A percentile compares a stretch with the other conserved stretches of the same genome.
phyloP scores from a whole-genome alignment of 2,113 vertebrate species.

The Pteropus alecto region DNA sequence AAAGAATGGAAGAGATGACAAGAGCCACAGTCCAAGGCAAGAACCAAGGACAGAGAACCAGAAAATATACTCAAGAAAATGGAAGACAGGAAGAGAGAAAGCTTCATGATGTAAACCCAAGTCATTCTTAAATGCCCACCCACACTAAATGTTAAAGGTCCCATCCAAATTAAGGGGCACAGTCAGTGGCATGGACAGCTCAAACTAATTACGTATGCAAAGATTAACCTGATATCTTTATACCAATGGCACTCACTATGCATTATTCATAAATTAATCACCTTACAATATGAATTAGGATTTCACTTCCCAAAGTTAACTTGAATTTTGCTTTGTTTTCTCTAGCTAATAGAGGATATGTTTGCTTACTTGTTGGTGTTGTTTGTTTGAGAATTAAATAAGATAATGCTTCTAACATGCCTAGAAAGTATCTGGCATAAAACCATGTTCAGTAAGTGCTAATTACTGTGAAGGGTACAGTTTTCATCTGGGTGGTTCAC shows the following conservation, averaged over 20 bases:
- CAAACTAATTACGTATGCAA: neutral
- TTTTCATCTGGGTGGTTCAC: neutral
- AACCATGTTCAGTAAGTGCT: slow-evolving; percentile 3
- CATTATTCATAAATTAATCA: neutral
- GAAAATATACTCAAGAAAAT: neutral
- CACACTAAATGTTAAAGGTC: neutral
- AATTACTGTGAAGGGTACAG: neutral
- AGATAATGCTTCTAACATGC: slow-evolving; percentile 7
- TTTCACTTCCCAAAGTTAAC: slow-evolving; percentile 3
- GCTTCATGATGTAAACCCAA: neutral
- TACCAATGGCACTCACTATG: neutral
- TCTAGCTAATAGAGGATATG: neutral
- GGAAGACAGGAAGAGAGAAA: neutral
- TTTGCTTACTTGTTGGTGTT: neutral
- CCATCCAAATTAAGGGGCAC: neutral
- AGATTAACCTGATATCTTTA: neutral
- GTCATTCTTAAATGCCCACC: neutral
- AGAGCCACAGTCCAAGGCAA: neutral
- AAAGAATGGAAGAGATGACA: neutral
- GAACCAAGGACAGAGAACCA: neutral
- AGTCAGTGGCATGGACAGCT: neutral
- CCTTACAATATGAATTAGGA: neutral
- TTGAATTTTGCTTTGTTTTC: slow-evolving; percentile 14
- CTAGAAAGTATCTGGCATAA: neutral
- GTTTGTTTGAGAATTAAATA: slow-evolving; percentile 18